phyloP scores from a whole-genome alignment of 2,797 vertebrate genomes.

The Sardinella longiceps region DNA sequence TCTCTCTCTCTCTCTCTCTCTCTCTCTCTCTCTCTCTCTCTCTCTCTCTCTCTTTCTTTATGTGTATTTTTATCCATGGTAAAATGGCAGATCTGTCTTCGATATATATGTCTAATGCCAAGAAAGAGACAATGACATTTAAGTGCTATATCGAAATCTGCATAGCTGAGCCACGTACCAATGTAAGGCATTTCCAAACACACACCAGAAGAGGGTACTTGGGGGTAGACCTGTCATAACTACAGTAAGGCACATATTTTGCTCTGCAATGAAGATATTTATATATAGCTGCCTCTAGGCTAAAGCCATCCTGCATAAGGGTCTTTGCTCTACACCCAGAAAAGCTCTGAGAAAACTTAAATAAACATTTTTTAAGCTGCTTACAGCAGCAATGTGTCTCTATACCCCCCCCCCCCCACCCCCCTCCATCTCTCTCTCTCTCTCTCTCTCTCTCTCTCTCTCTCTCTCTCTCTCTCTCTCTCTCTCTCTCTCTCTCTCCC shows the following conservation, averaged over 20 bases:
- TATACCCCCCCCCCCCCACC: background rate
- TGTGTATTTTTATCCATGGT: no score
- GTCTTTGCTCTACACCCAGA: slow-evolving; percentile 3
- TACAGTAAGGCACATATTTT: background rate
- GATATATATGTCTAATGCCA: no score
- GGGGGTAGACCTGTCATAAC: background rate
- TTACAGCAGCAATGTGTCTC: slow-evolving; percentile 38
- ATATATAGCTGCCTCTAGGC: background rate
- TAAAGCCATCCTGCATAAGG: background rate
- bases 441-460: background rate
- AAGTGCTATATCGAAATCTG: background rate
- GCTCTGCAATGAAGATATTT: slow-evolving; percentile 10
- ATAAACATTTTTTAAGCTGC: slow-evolving; percentile 46
- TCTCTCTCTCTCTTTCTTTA: background rate
- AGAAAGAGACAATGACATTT: background rate
- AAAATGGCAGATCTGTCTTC: no score
- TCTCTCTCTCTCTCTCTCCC: background rate
- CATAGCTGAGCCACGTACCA: background rate
- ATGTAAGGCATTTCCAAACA: background rate
- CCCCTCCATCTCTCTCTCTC: background rate
- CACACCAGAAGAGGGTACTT: background rate
- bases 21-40: background rate
- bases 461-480: background rate
- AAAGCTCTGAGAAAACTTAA: slow-evolving; percentile 40
- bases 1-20: background rate